Percentiles rank a stretch among this genome's conserved stretches.
Evolutionary conservation across 2,113 vertebrate genomes (phyloP).

Genomic region (Carassius gibelio): DNA sequence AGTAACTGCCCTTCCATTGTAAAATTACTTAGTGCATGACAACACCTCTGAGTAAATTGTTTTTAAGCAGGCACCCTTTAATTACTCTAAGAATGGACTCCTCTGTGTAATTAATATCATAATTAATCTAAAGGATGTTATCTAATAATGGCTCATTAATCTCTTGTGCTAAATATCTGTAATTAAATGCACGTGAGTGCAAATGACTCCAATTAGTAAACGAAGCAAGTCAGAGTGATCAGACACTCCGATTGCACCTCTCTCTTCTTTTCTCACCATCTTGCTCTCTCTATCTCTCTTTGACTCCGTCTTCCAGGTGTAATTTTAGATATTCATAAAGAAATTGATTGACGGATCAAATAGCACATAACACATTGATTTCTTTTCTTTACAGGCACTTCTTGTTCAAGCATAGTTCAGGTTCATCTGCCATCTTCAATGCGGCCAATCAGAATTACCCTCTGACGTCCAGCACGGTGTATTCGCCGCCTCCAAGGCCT

Average conservation of each 20-base stretch:
- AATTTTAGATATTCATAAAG: not conserved
- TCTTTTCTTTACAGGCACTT: slow-evolving; percentile 79
- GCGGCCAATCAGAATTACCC: slow-evolving; percentile 89
- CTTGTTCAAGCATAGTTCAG: slow-evolving; percentile 89
- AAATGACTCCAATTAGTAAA: slow-evolving; percentile 43
- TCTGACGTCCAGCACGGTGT: slow-evolving; percentile 88
- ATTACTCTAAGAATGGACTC: slow-evolving; percentile 38
- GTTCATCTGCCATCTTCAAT: slow-evolving; percentile 87
- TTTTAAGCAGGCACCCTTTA: slow-evolving; percentile 37
- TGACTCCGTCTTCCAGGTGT: not conserved
- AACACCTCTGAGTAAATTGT: slow-evolving; percentile 23
- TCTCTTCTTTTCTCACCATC: slow-evolving; percentile 16
- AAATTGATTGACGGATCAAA: not conserved
- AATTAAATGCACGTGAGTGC: slow-evolving; percentile 38
- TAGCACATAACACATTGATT: too few species aligned
- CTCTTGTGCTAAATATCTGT: slow-evolving; percentile 39
- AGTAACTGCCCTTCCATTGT: not conserved
- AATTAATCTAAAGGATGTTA: slow-evolving; percentile 53
- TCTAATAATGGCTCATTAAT: slow-evolving; percentile 49
- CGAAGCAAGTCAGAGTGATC: slow-evolving; percentile 22
- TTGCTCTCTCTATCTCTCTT: not conserved
- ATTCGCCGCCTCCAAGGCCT: slow-evolving; percentile 88
- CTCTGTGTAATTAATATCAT: slow-evolving; percentile 43
- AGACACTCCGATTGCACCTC: not conserved
- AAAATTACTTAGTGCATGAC: not conserved